Evolutionary conservation across 2,113 vertebrate species (phyloP).

Genomic region (Elachura formosa): DNA sequence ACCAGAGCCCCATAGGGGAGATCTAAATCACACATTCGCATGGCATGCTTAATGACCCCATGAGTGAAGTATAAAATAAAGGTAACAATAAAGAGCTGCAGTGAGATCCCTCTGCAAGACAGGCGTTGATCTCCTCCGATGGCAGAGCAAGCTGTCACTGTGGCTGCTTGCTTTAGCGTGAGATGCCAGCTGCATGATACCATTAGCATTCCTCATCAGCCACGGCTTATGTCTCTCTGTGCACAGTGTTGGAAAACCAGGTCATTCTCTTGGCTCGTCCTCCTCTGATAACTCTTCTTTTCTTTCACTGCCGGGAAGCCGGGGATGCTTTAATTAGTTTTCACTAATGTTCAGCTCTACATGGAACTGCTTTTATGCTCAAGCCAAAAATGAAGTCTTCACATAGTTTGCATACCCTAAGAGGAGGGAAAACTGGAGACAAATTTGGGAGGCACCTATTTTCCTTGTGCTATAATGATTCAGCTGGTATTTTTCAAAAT

Average conservation of each 20-base stretch:
- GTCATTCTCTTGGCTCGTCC: conserved; percentile 53
- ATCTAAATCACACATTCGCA: fast-evolving
- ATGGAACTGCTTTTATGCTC: neutral
- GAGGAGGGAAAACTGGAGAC: neutral
- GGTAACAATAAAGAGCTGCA: neutral
- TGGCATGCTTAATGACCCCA: neutral
- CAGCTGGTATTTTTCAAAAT: conserved; percentile 27
- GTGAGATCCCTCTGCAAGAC: neutral
- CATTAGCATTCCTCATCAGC: conserved; percentile 44
- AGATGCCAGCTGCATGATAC: conserved; percentile 27
- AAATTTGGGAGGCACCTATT: neutral
- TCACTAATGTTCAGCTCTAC: neutral
- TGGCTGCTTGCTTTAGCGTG: neutral
- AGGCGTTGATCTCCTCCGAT: neutral
- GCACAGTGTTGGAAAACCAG: conserved; percentile 20
- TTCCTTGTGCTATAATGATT: neutral
- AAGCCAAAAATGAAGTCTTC: conserved; percentile 15
- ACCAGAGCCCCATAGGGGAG: neutral
- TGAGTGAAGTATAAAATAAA: neutral
- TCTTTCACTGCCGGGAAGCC: neutral
- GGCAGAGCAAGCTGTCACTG: neutral
- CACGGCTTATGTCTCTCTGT: neutral
- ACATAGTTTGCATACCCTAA: conserved; percentile 1
- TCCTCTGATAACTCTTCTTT: conserved; percentile 37
- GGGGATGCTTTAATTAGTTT: conserved; percentile 18